Evolutionary conservation across 2,888 invertebrate species (phyloP), one percentile per base, ranked within the genome.

Genomic region (Magallana nippona): DNA sequence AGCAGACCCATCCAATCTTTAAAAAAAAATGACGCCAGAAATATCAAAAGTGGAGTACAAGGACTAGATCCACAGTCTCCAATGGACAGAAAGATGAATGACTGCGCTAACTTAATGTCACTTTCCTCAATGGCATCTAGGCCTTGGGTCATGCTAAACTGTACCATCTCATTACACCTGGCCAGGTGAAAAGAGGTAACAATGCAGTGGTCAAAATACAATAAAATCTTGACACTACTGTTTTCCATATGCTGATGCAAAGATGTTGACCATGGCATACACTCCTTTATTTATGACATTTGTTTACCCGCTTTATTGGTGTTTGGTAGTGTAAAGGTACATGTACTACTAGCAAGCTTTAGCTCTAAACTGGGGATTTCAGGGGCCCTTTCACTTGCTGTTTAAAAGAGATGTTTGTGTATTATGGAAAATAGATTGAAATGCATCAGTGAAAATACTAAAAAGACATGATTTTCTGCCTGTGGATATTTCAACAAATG

Each of bases 401-500:
- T 71, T 27, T 32, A 71, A 32, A 71, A 71, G 60, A 22, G 71
- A 71, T 71, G 27, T 27, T 71, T 27, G 71, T 71, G 71, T 71
- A 71, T 71, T 71, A 71, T 71, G 71, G 71, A 71, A 71, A 71
- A 71, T 71, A 71, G 27, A 71, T 71, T 27, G 71, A 13, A 71
- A 71, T 71, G 71, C 71, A 71, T 71, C 71, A 71, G 32, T 71
- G 71, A 27, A 32, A 71, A 71, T 71, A 71, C 71, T 71, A 22
- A 71, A 71, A 71, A 32, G 71, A 71, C 27, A 27, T 71, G 71
- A 71, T 71, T 71, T 71, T 71, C 15, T 27, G 27, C 71, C 71
- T 71, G 71, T 71, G 71, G 71, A 27, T 71, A 71, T 71, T 71
- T 71, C 27, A 27, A 71, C 71, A 71, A 71, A 71, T 71, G 71